Evolutionary conservation across 2,113 vertebrate genomes (phyloP).

Genomic region (Rana temporaria): DNA sequence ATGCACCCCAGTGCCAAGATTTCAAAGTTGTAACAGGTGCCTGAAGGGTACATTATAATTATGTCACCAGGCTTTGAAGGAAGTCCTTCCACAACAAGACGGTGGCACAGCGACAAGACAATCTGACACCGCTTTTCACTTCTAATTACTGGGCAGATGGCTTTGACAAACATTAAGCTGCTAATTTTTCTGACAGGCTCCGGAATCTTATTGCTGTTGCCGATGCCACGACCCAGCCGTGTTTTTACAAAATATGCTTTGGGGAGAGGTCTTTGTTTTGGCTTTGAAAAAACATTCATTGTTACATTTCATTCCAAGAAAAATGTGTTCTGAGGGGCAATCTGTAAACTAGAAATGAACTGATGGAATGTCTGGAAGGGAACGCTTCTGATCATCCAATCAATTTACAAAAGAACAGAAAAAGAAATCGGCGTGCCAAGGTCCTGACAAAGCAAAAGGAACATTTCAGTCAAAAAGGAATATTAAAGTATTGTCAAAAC

Average conservation of each 20-base stretch:
- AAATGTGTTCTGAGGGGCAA: not conserved
- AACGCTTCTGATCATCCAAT: too few species aligned
- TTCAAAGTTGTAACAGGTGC: slow-evolving; percentile 60
- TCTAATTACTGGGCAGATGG: slow-evolving; percentile 84
- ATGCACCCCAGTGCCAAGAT: slow-evolving; percentile 69
- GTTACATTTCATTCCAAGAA: not conserved
- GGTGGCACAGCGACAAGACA: slow-evolving; percentile 73
- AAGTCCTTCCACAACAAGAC: slow-evolving; percentile 65
- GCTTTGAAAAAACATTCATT: not conserved
- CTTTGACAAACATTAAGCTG: slow-evolving; percentile 74
- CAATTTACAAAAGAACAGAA: too few species aligned
- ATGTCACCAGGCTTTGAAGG: slow-evolving; percentile 66
- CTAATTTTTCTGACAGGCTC: slow-evolving; percentile 75
- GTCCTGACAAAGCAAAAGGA: too few species aligned
- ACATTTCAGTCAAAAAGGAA: too few species aligned
- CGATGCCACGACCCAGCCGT: slow-evolving; percentile 63
- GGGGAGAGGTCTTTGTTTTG: slow-evolving; percentile 10
- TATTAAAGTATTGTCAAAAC: too few species aligned
- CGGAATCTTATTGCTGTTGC: slow-evolving; percentile 68
- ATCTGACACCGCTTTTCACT: slow-evolving; percentile 77
- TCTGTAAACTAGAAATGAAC: not conserved
- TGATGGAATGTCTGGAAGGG: not conserved
- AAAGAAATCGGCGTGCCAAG: too few species aligned
- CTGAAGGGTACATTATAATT: slow-evolving; percentile 78
- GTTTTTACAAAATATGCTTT: slow-evolving; percentile 34